phyloP scores from a whole-genome alignment of 2,113 vertebrate genomes.

The Microtus ochrogaster region DNA sequence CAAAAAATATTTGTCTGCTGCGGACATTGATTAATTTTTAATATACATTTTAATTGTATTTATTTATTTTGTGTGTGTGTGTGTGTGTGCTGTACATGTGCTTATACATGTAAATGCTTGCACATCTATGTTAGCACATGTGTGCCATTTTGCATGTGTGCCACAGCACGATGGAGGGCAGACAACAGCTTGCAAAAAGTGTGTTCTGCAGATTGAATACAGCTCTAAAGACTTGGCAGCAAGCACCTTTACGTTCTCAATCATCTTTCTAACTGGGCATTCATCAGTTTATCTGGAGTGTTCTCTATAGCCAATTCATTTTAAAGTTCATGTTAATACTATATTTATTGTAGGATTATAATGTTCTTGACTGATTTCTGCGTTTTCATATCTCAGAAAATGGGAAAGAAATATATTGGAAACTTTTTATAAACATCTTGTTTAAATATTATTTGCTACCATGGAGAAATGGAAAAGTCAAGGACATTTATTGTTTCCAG shows the following conservation, averaged over 20 bases:
- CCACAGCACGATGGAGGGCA: neutral
- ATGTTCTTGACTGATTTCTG: neutral
- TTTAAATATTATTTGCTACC: slow-evolving; percentile 26
- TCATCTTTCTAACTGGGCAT: neutral
- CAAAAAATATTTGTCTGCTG: neutral
- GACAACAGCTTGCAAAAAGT: neutral
- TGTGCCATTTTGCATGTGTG: no score
- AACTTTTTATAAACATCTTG: neutral
- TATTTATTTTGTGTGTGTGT: neutral
- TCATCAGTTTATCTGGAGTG: neutral
- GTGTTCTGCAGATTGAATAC: no score
- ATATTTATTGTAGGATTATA: slow-evolving; percentile 22
- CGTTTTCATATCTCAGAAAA: neutral
- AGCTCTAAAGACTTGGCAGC: neutral
- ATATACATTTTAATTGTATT: neutral
- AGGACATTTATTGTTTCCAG: neutral
- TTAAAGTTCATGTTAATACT: neutral
- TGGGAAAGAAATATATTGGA: neutral
- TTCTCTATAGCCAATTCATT: neutral
- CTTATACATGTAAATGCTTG: neutral
- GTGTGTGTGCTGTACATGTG: neutral
- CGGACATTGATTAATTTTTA: neutral
- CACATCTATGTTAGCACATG: neutral
- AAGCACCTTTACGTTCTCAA: neutral
- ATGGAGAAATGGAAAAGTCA: neutral